Evolutionary conservation across 2,888 invertebrate genomes (phyloP).

Genomic region (Nemotelus nigrinus): DNA sequence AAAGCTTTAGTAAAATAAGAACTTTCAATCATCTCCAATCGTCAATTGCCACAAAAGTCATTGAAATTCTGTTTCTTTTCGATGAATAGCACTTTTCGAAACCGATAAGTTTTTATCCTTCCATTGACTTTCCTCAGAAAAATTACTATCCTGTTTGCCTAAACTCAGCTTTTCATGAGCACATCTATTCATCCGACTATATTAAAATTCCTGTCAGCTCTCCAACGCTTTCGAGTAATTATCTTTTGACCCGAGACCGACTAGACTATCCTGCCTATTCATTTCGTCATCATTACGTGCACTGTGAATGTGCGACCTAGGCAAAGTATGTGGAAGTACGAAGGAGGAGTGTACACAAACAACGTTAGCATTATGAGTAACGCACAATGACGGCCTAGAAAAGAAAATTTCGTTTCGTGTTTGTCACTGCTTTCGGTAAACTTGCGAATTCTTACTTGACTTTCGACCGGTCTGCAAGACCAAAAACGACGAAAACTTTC

Average conservation of each 20-base stretch:
- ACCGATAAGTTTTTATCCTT: not conserved
- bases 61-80: not conserved
- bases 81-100: not conserved
- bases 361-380: constrained; percentile 25
- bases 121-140: not conserved
- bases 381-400: constrained; percentile 23
- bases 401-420: constrained; percentile 22
- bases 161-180: not conserved
- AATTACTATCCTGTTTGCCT: not conserved
- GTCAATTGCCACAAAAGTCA: too few relatives aligned
- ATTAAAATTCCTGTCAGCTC: constrained; percentile 36
- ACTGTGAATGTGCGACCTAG: constrained; percentile 1
- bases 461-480: not conserved
- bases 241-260: constrained; percentile 31
- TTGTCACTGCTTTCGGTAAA: constrained; percentile 15
- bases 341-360: not conserved
- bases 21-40: too few relatives aligned
- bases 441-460: not conserved
- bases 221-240: constrained; percentile 35
- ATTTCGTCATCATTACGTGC: constrained; percentile 25
- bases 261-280: constrained; percentile 38
- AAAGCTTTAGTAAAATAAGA: too few relatives aligned
- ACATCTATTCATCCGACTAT: constrained; percentile 25
- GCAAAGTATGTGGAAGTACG: too few relatives aligned
- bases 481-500: constrained; percentile 9